phyloP scores from a whole-genome alignment of 1,140 invertebrate species.

The Euwallacea similis region DNA sequence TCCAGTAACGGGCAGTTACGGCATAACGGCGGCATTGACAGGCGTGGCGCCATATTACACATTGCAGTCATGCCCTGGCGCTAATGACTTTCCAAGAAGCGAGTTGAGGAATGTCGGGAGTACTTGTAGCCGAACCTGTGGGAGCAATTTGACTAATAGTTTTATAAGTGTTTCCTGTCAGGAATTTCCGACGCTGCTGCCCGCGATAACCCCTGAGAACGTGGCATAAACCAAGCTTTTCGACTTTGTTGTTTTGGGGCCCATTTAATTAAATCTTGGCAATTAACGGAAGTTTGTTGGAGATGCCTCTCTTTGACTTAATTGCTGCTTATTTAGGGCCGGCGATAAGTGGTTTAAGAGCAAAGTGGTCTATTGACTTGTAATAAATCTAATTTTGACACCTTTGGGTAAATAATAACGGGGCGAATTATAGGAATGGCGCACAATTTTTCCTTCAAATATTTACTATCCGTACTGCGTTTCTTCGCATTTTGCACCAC shows the following conservation, averaged over 20 bases:
- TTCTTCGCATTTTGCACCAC: no score
- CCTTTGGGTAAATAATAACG: no score
- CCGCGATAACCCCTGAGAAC: conserved; percentile 21
- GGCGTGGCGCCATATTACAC: conserved; percentile 24
- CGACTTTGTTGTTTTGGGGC: conserved; percentile 10
- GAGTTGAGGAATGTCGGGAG: conserved; percentile 32
- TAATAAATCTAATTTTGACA: no score
- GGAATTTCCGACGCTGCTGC: conserved; percentile 35
- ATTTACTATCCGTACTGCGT: no score
- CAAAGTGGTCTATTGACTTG: no score
- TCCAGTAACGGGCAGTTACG: conserved; percentile 16
- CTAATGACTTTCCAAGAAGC: conserved; percentile 37
- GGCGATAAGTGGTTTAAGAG: no score
- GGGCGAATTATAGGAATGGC: no score
- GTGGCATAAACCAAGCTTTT: conserved; percentile 21
- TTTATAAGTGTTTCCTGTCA: conserved; percentile 40
- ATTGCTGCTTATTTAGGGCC: background rate
- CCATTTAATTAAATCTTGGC: conserved; percentile 15
- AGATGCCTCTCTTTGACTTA: conserved; percentile 1
- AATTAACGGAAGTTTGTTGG: conserved; percentile 4
- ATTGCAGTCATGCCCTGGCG: conserved; percentile 33
- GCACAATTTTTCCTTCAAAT: no score
- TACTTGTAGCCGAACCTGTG: conserved; percentile 35
- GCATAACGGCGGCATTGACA: conserved; percentile 28
- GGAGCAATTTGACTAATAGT: conserved; percentile 41